A percentile compares a stretch with the other conserved stretches of the same genome.
These are phyloP conservation scores for Harpalus rubripes DNA, from an alignment of 2,888 invertebrate genomes.

Conservation along the genomic window DNA sequence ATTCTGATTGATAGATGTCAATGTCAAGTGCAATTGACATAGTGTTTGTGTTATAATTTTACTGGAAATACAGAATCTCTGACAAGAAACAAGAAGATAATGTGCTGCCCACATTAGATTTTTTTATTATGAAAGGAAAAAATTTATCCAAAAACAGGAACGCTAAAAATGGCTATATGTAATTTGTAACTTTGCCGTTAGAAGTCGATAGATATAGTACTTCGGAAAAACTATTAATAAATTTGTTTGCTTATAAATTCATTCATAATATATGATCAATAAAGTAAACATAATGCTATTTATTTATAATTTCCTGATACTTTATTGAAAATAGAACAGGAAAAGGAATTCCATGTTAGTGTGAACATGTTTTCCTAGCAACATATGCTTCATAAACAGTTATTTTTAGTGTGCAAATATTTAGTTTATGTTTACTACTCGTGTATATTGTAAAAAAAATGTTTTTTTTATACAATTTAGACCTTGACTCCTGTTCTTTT, in stretches of 20 bases:
- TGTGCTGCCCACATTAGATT: no score
- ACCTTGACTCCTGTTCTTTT: no score
- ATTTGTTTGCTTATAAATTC: not conserved
- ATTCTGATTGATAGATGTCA: no score
- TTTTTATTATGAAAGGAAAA: no score
- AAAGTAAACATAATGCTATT: not conserved
- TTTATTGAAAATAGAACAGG: not conserved
- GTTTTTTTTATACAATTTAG: no score
- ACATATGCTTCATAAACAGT: not conserved
- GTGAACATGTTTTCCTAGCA: not conserved
- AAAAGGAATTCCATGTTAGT: not conserved
- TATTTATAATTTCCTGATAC: not conserved
- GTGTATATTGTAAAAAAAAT: not conserved
- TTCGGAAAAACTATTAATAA: not conserved
- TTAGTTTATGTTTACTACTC: not conserved
- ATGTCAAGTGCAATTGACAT: no score
- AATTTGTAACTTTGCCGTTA: no score
- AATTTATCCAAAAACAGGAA: no score
- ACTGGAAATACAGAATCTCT: no score
- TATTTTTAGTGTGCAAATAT: not conserved
- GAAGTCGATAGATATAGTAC: not conserved
- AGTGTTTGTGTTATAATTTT: no score
- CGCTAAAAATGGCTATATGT: no score
- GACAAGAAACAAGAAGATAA: no score
- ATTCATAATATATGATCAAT: not conserved